Evolutionary conservation across 2,113 vertebrate species (phyloP).

Genomic region (Bufo bufo): DNA sequence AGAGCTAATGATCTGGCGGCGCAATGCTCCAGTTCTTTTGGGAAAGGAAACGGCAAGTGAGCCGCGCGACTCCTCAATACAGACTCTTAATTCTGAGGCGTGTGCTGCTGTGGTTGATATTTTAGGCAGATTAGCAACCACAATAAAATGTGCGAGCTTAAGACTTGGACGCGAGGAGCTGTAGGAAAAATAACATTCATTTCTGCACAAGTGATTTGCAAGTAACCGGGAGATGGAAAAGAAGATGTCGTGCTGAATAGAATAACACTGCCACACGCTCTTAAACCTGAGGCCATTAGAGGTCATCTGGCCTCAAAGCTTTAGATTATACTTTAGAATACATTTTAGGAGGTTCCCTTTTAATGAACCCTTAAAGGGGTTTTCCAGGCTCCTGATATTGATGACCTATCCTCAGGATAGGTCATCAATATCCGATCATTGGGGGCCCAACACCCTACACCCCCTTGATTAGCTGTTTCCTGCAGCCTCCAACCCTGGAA

Average conservation of each 20-base stretch:
- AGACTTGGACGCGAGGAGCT: conserved; percentile 5
- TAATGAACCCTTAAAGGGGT: too few relatives aligned
- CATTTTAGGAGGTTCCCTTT: too few relatives aligned
- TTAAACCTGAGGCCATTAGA: not conserved
- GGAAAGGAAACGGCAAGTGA: conserved; percentile 19
- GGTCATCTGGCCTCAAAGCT: not conserved
- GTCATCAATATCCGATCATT: too few relatives aligned
- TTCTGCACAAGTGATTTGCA: conserved; percentile 31
- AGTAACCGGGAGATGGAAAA: not conserved
- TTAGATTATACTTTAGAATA: not conserved
- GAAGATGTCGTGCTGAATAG: not conserved
- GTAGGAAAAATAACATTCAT: conserved; percentile 15
- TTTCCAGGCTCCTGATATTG: too few relatives aligned
- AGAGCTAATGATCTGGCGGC: not conserved
- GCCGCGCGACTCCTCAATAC: not conserved
- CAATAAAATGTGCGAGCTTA: conserved; percentile 7
- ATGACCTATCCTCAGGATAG: too few relatives aligned
- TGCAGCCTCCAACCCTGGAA: too few relatives aligned
- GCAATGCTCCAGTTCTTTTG: not conserved
- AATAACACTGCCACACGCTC: not conserved
- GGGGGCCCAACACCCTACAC: too few relatives aligned
- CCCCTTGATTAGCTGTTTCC: too few relatives aligned
- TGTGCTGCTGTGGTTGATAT: conserved; percentile 31
- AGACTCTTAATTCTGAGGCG: not conserved
- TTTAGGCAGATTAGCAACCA: conserved; percentile 40